phyloP scores from a whole-genome alignment of 2,797 vertebrate species.

The Coregonus sp. region DNA sequence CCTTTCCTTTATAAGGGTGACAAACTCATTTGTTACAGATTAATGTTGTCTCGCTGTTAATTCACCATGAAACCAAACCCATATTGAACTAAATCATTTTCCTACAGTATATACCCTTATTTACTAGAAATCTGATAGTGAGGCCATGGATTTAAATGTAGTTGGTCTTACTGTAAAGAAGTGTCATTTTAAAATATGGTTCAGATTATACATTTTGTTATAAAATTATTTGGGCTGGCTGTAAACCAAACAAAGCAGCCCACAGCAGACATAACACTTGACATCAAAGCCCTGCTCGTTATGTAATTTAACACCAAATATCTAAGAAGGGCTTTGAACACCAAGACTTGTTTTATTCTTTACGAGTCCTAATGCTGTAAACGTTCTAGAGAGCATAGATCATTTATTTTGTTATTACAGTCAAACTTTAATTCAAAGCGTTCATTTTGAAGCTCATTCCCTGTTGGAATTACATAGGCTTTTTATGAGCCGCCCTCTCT shows the following conservation, averaged over 20 bases:
- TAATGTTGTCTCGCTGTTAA: constrained; percentile 39
- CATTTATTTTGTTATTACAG: constrained; percentile 47
- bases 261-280: constrained; percentile 20
- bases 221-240: constrained; percentile 38
- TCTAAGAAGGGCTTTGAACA: neutral
- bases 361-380: constrained; percentile 31
- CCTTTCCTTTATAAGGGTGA: constrained; percentile 17
- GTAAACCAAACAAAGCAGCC: constrained; percentile 21
- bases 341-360: neutral
- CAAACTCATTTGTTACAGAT: constrained; percentile 11
- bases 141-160: constrained; percentile 52
- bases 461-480: constrained; percentile 41
- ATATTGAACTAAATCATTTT: constrained; percentile 52
- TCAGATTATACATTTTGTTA: constrained; percentile 36
- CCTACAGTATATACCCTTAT: constrained; percentile 32
- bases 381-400: constrained; percentile 11
- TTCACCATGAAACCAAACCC: constrained; percentile 58
- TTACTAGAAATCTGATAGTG: constrained; percentile 50
- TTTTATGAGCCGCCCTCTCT: constrained; percentile 54
- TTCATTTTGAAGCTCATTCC: constrained; percentile 45
- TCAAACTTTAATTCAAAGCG: constrained; percentile 40
- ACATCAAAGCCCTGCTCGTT: constrained; percentile 42
- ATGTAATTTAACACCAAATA: constrained; percentile 30
- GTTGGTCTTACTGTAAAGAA: constrained; percentile 21
- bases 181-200: constrained; percentile 47